Evolutionary conservation across 2,113 vertebrate genomes (phyloP).

Genomic region (Rhadina sibilatrix): DNA sequence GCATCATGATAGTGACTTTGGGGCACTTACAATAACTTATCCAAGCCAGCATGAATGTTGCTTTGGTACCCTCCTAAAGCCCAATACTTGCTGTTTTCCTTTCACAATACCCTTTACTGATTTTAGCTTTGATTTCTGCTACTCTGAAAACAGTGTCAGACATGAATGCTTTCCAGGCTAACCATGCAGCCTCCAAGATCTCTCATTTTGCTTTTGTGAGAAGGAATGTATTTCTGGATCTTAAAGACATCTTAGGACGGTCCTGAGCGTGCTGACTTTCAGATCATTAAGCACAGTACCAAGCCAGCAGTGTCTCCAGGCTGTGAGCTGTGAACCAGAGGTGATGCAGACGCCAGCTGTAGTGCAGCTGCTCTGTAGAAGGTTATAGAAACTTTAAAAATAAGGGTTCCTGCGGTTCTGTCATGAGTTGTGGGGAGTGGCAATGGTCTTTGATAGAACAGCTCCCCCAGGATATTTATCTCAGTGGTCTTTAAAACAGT

Average conservation of each 20-base stretch:
- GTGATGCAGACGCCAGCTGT: not conserved
- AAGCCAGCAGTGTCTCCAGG: not conserved
- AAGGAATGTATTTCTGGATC: not conserved
- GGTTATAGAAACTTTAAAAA: not conserved
- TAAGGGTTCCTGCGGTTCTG: not conserved
- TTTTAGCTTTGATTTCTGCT: not conserved
- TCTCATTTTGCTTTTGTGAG: not conserved
- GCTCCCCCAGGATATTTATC: not conserved
- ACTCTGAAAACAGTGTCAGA: not conserved
- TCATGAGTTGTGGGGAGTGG: not conserved
- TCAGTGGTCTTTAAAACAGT: not conserved
- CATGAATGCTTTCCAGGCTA: not conserved
- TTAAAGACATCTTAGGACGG: not conserved
- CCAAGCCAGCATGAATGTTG: not conserved
- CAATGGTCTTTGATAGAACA: not conserved
- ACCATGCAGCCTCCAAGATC: not conserved
- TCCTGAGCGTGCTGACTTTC: not conserved
- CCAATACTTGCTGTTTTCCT: not conserved
- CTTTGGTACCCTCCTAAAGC: not conserved
- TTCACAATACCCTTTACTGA: not conserved
- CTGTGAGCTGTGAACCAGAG: not conserved
- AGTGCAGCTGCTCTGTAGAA: not conserved
- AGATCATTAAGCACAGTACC: not conserved
- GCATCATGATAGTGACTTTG: not conserved
- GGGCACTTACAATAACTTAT: not conserved